Base-by-base conservation (phyloP, 2,888 invertebrate species). In the Cheilosia vernalis region DNA sequence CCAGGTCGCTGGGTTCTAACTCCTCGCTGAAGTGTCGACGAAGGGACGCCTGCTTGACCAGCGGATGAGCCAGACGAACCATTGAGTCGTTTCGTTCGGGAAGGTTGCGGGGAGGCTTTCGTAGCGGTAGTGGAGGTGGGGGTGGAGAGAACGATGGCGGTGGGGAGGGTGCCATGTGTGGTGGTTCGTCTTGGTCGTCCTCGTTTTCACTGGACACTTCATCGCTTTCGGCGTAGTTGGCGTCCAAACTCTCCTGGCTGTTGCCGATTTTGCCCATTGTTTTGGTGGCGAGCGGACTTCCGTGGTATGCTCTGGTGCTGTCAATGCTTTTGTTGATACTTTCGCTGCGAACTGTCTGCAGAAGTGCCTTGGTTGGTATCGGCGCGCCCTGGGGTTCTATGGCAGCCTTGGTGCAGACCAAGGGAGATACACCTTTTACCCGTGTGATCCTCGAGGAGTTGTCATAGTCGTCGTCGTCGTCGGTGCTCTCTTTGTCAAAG, bases 31-130 rank as follows among this genome's bases (percentile, higher is more conserved):
- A 91, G 56, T 91, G 90, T 15, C 90, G 88, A 24, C 91, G 89
- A 56, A 91, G 60, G 3, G 91, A 91, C 44, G 90, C 88, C 61
- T 91, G 91, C 82, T 91, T 91, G 2, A 91, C 91, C 64, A 91
- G 81, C 5, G 91, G 91, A 67, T 89, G 91, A 1, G 88, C 81
- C 0, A 89, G 88, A 1, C 90, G 89, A 17, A 88, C 87, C 89
- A 90, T 89, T 2, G 90, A 88, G 10, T 87, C 87, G 69, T 89
- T 89, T 30, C 90, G 90, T 17, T 89, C 89, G 15, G 90, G 89
- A 61, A 89, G 72, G 10, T 87, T 56, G 9, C 88, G 89, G 24
- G 89, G 88, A 0, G 83, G 66, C 51, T 85, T 72, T 42, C 78
- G 69, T 2, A 72, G 30, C 7, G 86, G 82, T 4, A 85, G 67